Conservation (phyloP, 1,140 invertebrate genomes). For the Eupeodes corollae region DNA sequence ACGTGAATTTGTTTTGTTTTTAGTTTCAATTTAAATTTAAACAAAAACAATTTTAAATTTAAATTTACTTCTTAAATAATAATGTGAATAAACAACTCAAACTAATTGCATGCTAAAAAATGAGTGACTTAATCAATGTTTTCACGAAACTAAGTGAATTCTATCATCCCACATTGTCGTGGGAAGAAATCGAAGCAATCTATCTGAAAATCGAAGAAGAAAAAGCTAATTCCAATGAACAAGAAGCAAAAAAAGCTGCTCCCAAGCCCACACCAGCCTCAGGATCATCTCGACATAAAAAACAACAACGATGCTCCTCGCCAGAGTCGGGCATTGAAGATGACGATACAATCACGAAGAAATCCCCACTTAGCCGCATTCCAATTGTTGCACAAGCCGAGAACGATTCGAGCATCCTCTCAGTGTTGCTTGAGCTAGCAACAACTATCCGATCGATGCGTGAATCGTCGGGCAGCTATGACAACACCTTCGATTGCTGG, state of each 20-base stretch:
- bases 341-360: neutral
- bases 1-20: too few species aligned
- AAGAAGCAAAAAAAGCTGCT: neutral
- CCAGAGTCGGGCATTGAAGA: slow-evolving; percentile 8
- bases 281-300: neutral
- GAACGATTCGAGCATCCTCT: slow-evolving; percentile 17
- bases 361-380: neutral
- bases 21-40: too few species aligned
- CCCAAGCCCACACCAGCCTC: neutral
- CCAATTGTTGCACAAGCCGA: slow-evolving; percentile 4
- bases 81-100: neutral
- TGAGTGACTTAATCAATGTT: slow-evolving; percentile 7
- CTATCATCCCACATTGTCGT: slow-evolving; percentile 4
- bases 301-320: slow-evolving; percentile 7
- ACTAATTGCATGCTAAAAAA: slow-evolving; percentile 1
- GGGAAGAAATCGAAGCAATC: slow-evolving; percentile 9
- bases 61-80: too few species aligned
- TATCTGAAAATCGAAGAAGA: slow-evolving; percentile 2
- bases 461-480: slow-evolving; percentile 14
- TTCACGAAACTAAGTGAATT: slow-evolving; percentile 9
- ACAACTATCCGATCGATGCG: slow-evolving; percentile 18
- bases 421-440: slow-evolving; percentile 20
- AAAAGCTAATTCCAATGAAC: neutral
- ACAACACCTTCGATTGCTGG: slow-evolving; percentile 27
- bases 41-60: too few species aligned